phyloP scores from a whole-genome alignment of 2,797 vertebrate species.

The Smutsia gigantea region DNA sequence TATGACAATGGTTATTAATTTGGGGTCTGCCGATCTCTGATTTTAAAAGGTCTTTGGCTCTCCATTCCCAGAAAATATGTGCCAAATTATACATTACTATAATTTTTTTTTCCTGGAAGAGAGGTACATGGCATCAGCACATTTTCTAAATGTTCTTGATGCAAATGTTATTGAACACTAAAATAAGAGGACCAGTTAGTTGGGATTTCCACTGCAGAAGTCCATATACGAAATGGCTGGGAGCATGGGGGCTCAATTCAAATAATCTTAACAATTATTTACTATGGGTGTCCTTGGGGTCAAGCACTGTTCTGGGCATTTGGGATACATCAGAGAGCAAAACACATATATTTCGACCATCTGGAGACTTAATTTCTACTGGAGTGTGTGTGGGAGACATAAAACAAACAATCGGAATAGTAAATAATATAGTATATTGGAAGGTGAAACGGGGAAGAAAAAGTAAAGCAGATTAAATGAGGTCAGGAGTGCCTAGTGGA shows the following conservation, averaged over 20 bases:
- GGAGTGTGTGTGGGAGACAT: neutral
- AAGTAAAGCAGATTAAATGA: neutral
- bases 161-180: neutral
- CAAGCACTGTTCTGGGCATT: neutral
- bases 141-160: slow-evolving; percentile 25
- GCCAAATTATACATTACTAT: neutral
- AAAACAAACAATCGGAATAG: slow-evolving; percentile 5
- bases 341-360: neutral
- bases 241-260: neutral
- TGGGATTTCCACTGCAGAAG: neutral
- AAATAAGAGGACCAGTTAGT: neutral
- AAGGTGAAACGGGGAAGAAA: neutral
- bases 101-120: neutral
- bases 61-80: neutral
- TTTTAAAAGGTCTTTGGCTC: neutral
- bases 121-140: neutral
- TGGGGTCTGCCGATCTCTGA: neutral
- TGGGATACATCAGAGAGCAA: neutral
- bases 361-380: slow-evolving; percentile 3
- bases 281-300: neutral
- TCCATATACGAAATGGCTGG: neutral
- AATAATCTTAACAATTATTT: neutral
- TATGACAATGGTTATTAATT: neutral
- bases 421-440: neutral
- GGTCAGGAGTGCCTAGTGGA: neutral